These are phyloP conservation scores for Andrena camellia DNA, from an alignment of 2,888 invertebrate species.

Conservation along the genomic window DNA sequence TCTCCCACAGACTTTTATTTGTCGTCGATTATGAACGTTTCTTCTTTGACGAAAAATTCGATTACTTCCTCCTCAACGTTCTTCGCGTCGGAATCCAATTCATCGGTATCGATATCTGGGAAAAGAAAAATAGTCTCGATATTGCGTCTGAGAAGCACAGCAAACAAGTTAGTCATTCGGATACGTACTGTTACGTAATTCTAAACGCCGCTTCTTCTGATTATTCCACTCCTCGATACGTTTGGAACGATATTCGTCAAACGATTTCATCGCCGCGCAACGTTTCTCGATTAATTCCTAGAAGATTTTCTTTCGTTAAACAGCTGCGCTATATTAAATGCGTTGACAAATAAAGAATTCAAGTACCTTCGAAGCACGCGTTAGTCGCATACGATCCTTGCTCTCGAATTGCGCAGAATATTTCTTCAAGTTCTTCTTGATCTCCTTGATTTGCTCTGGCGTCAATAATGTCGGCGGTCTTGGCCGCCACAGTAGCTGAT, in stretches of 20 bases:
- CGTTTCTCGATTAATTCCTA: conserved; percentile 96
- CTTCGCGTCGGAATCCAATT: conserved; percentile 92
- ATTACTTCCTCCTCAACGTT: conserved; percentile 98
- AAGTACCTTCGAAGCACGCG: conserved; percentile 94
- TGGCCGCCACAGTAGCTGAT: conserved; percentile 98
- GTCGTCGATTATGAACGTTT: conserved; percentile 91
- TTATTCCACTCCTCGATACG: conserved; percentile 91
- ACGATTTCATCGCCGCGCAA: conserved; percentile 94
- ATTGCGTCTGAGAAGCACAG: background rate
- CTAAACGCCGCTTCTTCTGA: conserved; percentile 93
- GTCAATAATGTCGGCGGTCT: conserved; percentile 94
- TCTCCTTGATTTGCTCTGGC: conserved; percentile 95
- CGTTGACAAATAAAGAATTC: background rate
- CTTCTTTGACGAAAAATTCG: conserved; percentile 99
- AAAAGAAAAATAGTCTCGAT: conserved; percentile 64
- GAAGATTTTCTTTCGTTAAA: conserved; percentile 44
- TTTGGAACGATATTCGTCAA: conserved; percentile 92
- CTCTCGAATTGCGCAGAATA: conserved; percentile 98
- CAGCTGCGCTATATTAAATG: conserved; percentile 9
- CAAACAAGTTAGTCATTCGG: background rate
- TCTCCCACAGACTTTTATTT: conserved; percentile 84
- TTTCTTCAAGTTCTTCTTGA: conserved; percentile 98
- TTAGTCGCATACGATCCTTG: conserved; percentile 97
- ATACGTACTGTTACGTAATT: conserved; percentile 94
- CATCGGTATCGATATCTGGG: conserved; percentile 97